Conservation (phyloP, 2,113 vertebrate species). For the Pelusios castaneus region DNA sequence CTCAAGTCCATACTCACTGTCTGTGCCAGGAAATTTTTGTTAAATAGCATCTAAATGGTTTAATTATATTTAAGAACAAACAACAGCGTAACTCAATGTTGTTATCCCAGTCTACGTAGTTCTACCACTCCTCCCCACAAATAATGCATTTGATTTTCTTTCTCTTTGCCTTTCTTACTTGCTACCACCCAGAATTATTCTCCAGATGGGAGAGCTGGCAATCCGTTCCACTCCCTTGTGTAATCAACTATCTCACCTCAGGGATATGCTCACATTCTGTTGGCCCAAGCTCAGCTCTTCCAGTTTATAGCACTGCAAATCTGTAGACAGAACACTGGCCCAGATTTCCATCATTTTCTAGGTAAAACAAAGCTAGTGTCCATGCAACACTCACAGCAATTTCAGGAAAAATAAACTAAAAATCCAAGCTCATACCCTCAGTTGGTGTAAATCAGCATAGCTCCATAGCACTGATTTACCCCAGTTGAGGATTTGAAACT, state of each 20-base stretch:
- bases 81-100: neutral
- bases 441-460: neutral
- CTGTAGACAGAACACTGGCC: slow-evolving; percentile 22
- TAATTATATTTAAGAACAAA: neutral
- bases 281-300: slow-evolving; percentile 59
- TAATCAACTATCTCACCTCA: slow-evolving; percentile 74
- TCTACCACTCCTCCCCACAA: neutral
- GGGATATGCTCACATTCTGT: slow-evolving; percentile 68
- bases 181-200: slow-evolving; percentile 50
- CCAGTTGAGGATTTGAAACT: neutral
- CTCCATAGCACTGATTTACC: neutral
- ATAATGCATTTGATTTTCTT: slow-evolving; percentile 25
- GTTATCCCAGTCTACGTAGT: neutral
- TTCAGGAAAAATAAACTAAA: slow-evolving; percentile 44
- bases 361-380: slow-evolving; percentile 44
- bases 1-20: neutral
- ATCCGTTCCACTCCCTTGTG: slow-evolving; percentile 50
- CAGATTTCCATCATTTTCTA: neutral
- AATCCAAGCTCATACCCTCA: neutral
- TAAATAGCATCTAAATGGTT: neutral
- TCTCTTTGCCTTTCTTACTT: neutral
- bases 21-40: neutral
- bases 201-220: slow-evolving; percentile 66
- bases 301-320: neutral
- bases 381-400: slow-evolving; percentile 3